Evolutionary conservation across 2,888 invertebrate genomes (phyloP).

Genomic region (Biston stratarius): DNA sequence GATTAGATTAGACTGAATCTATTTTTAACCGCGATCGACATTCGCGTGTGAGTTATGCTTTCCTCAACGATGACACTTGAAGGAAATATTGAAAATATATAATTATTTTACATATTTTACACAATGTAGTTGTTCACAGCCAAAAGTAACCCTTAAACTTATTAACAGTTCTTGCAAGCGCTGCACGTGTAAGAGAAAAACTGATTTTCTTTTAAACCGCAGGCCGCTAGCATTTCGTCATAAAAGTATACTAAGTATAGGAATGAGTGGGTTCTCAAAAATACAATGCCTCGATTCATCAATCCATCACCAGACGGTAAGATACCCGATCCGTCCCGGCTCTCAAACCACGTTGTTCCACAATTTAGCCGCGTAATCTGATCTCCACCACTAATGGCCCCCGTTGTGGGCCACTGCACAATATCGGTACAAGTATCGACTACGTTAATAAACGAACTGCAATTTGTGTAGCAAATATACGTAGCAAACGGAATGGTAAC

Average conservation of each 20-base stretch:
- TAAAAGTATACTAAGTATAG: no score
- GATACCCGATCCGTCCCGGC: slow-evolving; percentile 67
- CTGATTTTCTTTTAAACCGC: no score
- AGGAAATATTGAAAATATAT: not conserved
- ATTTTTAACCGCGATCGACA: slow-evolving; percentile 2
- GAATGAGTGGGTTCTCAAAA: not conserved
- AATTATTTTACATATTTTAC: not conserved
- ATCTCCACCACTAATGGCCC: slow-evolving; percentile 70
- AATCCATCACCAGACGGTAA: slow-evolving; percentile 46
- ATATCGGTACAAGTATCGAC: slow-evolving; percentile 27
- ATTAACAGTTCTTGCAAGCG: no score
- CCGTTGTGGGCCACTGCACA: slow-evolving; percentile 48
- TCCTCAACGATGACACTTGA: not conserved
- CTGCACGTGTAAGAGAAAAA: no score
- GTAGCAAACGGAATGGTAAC: slow-evolving; percentile 33
- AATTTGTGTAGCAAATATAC: slow-evolving; percentile 43
- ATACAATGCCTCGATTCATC: slow-evolving; percentile 55
- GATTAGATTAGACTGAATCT: slow-evolving; percentile 1
- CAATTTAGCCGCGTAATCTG: slow-evolving; percentile 77
- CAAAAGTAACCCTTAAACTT: no score
- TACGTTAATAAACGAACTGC: slow-evolving; percentile 43
- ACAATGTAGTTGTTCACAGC: not conserved
- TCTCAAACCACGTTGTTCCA: slow-evolving; percentile 73
- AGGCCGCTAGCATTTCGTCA: no score
- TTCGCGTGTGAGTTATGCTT: not conserved